phyloP scores from a whole-genome alignment of 2,888 invertebrate genomes.

The Cheilosia impressa region DNA sequence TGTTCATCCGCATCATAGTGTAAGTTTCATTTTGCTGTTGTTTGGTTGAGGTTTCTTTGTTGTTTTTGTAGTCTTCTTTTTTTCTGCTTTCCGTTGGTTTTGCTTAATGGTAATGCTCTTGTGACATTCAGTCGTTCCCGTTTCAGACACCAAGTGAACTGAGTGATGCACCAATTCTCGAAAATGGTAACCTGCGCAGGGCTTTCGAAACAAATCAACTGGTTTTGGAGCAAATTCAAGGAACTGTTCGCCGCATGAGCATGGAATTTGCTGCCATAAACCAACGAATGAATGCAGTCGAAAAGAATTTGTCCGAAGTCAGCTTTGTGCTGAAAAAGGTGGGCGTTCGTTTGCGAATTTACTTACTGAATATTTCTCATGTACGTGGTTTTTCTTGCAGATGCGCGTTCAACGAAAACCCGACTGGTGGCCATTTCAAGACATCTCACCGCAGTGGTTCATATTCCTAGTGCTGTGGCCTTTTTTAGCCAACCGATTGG shows the following conservation, averaged over 20 bases:
- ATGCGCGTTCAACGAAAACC: slow-evolving; percentile 80
- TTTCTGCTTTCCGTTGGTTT: neutral
- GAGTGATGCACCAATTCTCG: slow-evolving; percentile 49
- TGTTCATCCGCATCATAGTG: slow-evolving; percentile 73
- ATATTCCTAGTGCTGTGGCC: slow-evolving; percentile 82
- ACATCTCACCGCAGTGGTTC: slow-evolving; percentile 84
- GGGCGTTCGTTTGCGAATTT: neutral
- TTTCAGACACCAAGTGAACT: slow-evolving; percentile 68
- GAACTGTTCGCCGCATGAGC: slow-evolving; percentile 81
- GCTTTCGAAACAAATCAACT: slow-evolving; percentile 79
- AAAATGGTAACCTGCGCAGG: slow-evolving; percentile 76
- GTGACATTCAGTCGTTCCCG: slow-evolving; percentile 46
- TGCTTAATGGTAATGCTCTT: slow-evolving; percentile 26
- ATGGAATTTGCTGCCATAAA: slow-evolving; percentile 80
- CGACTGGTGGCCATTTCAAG: slow-evolving; percentile 87
- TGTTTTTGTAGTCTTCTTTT: neutral
- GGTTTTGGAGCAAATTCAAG: slow-evolving; percentile 80
- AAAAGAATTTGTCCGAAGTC: slow-evolving; percentile 80
- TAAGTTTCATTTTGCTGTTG: slow-evolving; percentile 64
- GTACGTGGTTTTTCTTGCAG: slow-evolving; percentile 23
- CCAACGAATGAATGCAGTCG: slow-evolving; percentile 80
- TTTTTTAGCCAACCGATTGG: slow-evolving; percentile 54
- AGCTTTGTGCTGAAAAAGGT: slow-evolving; percentile 72
- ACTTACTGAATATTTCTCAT: neutral
- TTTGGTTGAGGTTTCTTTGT: slow-evolving; percentile 41